A percentile compares a stretch with the other conserved stretches of the same genome.
Evolutionary conservation across 1,140 invertebrate species (phyloP).

Genomic region (Eulimnadia texana): DNA sequence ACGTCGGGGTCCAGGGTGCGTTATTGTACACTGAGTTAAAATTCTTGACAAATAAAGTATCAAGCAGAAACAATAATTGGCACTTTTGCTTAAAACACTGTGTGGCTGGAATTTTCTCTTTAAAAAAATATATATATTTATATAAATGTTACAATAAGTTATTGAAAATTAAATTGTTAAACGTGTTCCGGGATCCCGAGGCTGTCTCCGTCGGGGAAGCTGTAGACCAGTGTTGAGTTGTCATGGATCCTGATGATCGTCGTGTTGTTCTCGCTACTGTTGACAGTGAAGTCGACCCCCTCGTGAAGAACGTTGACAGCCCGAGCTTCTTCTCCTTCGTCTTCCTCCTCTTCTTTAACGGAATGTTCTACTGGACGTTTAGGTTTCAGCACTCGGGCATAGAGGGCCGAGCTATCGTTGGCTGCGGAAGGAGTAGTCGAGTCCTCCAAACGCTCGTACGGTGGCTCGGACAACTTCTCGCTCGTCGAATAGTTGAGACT

Average conservation of each 20-base stretch:
- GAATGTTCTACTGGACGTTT: slow-evolving; percentile 1
- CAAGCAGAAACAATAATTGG: no score
- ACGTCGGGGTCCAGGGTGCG: no score
- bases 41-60: no score
- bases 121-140: no score
- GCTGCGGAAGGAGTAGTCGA: neutral
- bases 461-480: slow-evolving; percentile 25
- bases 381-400: slow-evolving; percentile 9
- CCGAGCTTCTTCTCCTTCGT: neutral
- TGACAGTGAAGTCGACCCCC: slow-evolving; percentile 4
- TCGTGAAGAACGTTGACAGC: neutral
- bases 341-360: neutral
- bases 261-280: slow-evolving; percentile 10
- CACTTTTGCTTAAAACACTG: no score
- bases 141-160: no score
- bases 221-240: neutral
- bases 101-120: no score
- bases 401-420: slow-evolving; percentile 5
- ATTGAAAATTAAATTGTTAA: slow-evolving; percentile 8
- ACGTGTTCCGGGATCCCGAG: slow-evolving; percentile 14
- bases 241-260: slow-evolving; percentile 15
- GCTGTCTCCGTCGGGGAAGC: slow-evolving; percentile 8
- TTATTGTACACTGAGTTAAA: no score
- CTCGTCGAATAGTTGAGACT: slow-evolving; percentile 27
- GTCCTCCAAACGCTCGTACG: slow-evolving; percentile 27